Conservation (phyloP, 2,113 vertebrate genomes). For the Balaeniceps rex region DNA sequence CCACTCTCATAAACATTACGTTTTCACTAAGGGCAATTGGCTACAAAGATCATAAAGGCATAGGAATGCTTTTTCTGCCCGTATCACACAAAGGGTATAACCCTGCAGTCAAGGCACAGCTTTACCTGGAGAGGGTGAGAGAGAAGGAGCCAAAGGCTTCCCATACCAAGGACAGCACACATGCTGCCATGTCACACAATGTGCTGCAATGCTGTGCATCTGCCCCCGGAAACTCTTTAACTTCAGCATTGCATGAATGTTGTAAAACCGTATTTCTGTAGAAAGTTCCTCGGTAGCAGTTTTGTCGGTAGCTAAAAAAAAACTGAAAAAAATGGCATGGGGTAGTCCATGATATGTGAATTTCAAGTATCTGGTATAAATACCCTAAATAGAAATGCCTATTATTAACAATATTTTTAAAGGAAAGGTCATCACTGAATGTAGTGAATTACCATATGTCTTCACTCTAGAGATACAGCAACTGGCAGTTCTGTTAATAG, state of each 20-base stretch:
- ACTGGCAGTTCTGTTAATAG: constrained; percentile 53
- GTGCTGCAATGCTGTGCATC: not conserved
- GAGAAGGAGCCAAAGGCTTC: not conserved
- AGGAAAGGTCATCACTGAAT: constrained; percentile 14
- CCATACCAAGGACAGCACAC: not conserved
- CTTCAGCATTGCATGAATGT: not conserved
- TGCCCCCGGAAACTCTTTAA: not conserved
- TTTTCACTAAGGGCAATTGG: not conserved
- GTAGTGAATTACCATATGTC: constrained; percentile 19
- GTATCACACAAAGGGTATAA: not conserved
- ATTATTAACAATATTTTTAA: constrained; percentile 56
- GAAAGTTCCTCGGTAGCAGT: not conserved
- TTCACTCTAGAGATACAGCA: constrained; percentile 42
- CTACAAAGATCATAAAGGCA: not conserved
- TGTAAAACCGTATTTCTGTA: not conserved
- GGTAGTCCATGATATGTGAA: not conserved
- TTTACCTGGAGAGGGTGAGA: not conserved
- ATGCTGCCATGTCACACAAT: fast-evolving
- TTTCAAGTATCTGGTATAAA: constrained; percentile 26
- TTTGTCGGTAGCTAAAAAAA: not conserved
- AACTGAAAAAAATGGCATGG: not conserved
- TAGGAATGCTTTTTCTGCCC: not conserved
- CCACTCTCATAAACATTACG: not conserved
- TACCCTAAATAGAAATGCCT: constrained; percentile 24
- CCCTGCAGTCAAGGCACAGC: not conserved